Percentiles rank a stretch among this genome's conserved stretches.
These are phyloP conservation scores for Trematocara variabile DNA, from an alignment of 2,113 vertebrate species.

Conservation along the genomic window DNA sequence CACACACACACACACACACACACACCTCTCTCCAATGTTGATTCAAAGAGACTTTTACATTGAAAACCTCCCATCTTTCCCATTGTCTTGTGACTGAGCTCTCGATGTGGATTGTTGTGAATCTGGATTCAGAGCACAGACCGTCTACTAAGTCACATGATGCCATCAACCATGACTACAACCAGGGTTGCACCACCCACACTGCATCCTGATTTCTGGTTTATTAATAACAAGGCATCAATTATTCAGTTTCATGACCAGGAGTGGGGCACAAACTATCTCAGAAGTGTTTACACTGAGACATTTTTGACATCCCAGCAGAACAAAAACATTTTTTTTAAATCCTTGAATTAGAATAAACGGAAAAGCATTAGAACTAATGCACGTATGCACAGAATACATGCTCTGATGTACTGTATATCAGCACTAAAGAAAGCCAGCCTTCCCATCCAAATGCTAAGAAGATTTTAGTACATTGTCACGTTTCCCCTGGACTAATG, in stretches of 20 bases:
- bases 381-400: neutral
- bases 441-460: slow-evolving; percentile 30
- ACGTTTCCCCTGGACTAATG: too few species aligned
- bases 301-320: neutral
- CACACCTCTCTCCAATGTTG: slow-evolving; percentile 43
- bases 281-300: neutral
- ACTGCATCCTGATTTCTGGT: slow-evolving; percentile 25
- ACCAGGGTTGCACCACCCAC: neutral
- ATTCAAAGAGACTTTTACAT: slow-evolving; percentile 58
- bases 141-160: slow-evolving; percentile 31
- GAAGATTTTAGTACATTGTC: too few species aligned
- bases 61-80: slow-evolving; percentile 46
- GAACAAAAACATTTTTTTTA: neutral
- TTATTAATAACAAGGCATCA: slow-evolving; percentile 61
- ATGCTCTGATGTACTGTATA: neutral
- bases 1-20: neutral
- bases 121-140: neutral
- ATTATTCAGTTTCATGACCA: slow-evolving; percentile 54
- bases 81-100: slow-evolving; percentile 10
- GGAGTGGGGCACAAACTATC: neutral
- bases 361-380: neutral
- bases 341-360: neutral
- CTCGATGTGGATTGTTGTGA: slow-evolving; percentile 6
- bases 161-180: slow-evolving; percentile 31
- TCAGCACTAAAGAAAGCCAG: slow-evolving; percentile 22